phyloP scores from a whole-genome alignment of 2,888 invertebrate genomes.

The Apodemia zela region DNA sequence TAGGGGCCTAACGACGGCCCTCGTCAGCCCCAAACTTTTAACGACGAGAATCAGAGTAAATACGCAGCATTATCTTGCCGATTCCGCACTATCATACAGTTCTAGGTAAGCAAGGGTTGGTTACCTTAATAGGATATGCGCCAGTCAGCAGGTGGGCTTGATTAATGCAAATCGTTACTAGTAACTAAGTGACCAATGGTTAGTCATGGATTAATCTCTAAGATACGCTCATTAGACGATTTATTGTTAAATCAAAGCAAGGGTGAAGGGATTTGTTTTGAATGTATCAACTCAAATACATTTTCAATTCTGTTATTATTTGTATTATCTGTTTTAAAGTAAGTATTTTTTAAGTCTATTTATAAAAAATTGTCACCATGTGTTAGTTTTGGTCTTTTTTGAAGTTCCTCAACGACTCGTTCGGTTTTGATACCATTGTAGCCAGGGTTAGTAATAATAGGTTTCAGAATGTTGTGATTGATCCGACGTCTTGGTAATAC shows the following conservation, averaged over 20 bases:
- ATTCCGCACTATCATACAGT: conserved; percentile 72
- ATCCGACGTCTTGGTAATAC: too few relatives aligned
- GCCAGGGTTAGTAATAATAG: too few relatives aligned
- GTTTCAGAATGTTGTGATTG: too few relatives aligned
- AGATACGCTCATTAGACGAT: conserved; percentile 19
- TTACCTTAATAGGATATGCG: conserved; percentile 49
- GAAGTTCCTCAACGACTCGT: too few relatives aligned
- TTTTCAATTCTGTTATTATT: neutral
- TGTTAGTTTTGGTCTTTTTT: too few relatives aligned
- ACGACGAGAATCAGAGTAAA: conserved; percentile 81
- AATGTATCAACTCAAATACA: neutral
- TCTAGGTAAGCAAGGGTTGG: conserved; percentile 63
- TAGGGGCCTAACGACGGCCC: conserved; percentile 77
- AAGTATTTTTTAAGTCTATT: too few relatives aligned
- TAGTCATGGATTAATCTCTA: conserved; percentile 28
- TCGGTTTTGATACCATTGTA: too few relatives aligned
- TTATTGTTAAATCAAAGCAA: conserved; percentile 8
- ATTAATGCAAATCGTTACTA: conserved; percentile 30
- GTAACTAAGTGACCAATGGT: conserved; percentile 30
- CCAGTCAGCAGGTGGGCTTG: conserved; percentile 50
- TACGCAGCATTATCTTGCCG: conserved; percentile 75
- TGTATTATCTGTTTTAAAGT: too few relatives aligned
- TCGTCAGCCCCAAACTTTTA: conserved; percentile 75
- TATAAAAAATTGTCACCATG: too few relatives aligned
- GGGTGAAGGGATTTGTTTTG: neutral